phyloP scores from a whole-genome alignment of 2,797 vertebrate genomes.

The Percopsis omiscomaycus region DNA sequence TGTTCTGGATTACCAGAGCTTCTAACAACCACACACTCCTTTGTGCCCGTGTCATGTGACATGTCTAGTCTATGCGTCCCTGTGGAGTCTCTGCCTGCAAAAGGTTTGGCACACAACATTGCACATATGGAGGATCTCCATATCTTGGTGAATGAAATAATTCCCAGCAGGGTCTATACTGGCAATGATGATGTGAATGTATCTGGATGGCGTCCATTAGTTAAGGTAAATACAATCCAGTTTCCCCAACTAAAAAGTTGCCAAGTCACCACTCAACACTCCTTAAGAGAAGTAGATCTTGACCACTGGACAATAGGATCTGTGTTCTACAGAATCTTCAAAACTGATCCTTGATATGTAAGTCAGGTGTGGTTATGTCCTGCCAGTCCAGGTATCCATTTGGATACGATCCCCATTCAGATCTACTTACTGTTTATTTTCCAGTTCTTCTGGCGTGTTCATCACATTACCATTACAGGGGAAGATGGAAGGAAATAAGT shows the following conservation, averaged over 20 bases:
- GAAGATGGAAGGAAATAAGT: constrained; percentile 7
- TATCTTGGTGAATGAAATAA: too few species aligned
- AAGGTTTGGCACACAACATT: background rate
- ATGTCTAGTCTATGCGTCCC: background rate
- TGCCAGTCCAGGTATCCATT: background rate
- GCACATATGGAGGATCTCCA: too few species aligned
- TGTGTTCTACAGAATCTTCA: constrained; percentile 12
- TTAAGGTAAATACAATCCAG: too few species aligned
- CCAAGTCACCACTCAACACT: background rate
- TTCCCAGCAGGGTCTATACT: too few species aligned
- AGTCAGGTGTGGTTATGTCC: constrained; percentile 3
- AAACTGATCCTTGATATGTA: background rate
- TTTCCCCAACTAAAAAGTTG: too few species aligned
- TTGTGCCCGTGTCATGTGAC: background rate
- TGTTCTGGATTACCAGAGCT: background rate
- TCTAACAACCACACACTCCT: background rate
- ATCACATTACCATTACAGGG: constrained; percentile 7
- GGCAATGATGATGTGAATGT: constrained; percentile 1
- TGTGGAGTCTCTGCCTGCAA: background rate
- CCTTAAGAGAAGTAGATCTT: constrained; percentile 12
- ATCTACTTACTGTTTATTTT: constrained; percentile 3
- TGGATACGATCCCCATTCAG: constrained; percentile 8
- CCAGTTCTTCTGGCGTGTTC: background rate
- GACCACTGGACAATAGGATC: constrained; percentile 1
- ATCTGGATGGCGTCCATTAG: constrained; percentile 9